These are phyloP conservation scores for Oscheius sp. DNA, from an alignment of 2,888 invertebrate genomes.

Conservation along the genomic window DNA sequence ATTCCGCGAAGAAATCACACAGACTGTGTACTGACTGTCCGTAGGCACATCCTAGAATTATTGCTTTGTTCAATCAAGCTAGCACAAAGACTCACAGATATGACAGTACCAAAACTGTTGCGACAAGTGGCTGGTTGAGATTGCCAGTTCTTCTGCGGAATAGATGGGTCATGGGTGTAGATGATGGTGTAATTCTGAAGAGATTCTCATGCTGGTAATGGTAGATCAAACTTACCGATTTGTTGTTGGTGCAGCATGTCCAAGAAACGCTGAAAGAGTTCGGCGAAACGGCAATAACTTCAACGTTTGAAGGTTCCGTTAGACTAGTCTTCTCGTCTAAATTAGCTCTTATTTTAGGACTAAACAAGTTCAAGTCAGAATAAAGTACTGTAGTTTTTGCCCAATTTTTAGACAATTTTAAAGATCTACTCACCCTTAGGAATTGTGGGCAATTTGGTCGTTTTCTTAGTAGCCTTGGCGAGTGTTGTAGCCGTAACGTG, in stretches of 20 bases:
- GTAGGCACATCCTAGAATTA: conserved; percentile 48
- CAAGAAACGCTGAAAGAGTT: conserved; percentile 61
- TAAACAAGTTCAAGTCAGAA: no score
- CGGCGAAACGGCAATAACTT: conserved; percentile 57
- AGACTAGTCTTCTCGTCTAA: background rate
- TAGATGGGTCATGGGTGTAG: conserved; percentile 56
- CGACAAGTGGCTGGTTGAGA: conserved; percentile 51
- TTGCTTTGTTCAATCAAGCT: background rate
- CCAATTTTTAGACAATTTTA: no score
- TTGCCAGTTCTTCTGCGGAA: conserved; percentile 59
- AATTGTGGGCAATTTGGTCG: conserved; percentile 40
- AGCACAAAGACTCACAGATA: conserved; percentile 34
- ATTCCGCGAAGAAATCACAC: conserved; percentile 55
- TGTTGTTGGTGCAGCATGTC: conserved; percentile 67
- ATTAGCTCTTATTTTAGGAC: background rate
- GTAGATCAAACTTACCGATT: conserved; percentile 42
- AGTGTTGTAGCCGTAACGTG: conserved; percentile 49
- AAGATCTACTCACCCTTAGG: conserved; percentile 8
- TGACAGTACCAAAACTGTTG: conserved; percentile 54
- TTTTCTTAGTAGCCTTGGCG: conserved; percentile 30
- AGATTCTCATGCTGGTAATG: background rate
- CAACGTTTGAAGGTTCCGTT: conserved; percentile 61
- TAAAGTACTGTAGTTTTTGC: conserved; percentile 1
- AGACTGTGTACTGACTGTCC: conserved; percentile 59
- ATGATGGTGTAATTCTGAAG: conserved; percentile 63